phyloP scores from a whole-genome alignment of 1,140 invertebrate species.

The Drosophila eugracilis region DNA sequence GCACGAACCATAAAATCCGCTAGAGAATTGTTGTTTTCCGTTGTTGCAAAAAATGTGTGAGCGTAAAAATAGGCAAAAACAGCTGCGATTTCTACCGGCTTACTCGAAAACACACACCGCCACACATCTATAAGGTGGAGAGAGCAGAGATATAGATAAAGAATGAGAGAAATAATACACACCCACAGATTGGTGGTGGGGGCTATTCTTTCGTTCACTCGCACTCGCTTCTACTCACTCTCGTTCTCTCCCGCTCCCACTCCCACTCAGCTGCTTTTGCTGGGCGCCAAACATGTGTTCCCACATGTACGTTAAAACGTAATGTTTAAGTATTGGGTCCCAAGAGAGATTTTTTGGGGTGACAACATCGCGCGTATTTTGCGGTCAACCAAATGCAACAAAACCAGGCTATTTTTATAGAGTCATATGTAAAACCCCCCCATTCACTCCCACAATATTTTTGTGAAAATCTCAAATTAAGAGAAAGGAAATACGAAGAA shows the following conservation, averaged over 20 bases:
- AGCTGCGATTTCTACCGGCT: conserved; percentile 60
- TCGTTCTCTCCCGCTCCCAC: conserved; percentile 18
- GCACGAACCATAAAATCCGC: conserved; percentile 46
- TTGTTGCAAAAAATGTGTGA: conserved; percentile 21
- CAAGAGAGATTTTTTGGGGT: conserved; percentile 38
- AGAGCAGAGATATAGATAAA: conserved; percentile 16
- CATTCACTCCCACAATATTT: neutral
- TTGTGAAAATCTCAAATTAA: conserved; percentile 4
- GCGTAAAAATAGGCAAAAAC: conserved; percentile 54
- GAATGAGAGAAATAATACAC: conserved; percentile 8
- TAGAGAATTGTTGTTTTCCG: conserved; percentile 16
- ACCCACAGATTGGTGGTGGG: conserved; percentile 7
- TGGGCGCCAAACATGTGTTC: conserved; percentile 80
- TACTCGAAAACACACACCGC: conserved; percentile 14
- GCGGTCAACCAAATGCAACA: conserved; percentile 38
- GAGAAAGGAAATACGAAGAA: conserved; percentile 10
- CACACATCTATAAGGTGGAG: neutral
- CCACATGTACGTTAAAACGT: conserved; percentile 9
- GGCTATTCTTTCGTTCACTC: conserved; percentile 44
- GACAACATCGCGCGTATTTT: conserved; percentile 39
- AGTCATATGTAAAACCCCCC: conserved; percentile 12
- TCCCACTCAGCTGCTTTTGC: conserved; percentile 66
- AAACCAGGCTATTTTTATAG: conserved; percentile 38
- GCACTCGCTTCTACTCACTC: neutral
- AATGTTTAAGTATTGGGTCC: conserved; percentile 8